phyloP scores from a whole-genome alignment of 1,140 invertebrate species.

The Muscidifurax raptorellus region DNA sequence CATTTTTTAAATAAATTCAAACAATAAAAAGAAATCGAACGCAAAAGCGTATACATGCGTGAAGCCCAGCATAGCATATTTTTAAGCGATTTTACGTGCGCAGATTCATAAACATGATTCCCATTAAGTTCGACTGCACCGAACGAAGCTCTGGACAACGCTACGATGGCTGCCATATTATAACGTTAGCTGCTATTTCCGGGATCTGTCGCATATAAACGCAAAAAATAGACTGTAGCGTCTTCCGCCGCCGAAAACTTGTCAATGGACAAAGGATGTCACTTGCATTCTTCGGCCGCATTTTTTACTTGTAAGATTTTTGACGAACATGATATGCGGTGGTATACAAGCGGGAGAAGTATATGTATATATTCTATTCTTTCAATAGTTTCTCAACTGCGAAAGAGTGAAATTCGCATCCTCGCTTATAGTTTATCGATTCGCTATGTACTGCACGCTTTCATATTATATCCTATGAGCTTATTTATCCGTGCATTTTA shows the following conservation, averaged over 20 bases:
- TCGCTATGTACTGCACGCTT: neutral
- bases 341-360: too few relatives aligned
- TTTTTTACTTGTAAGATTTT: neutral
- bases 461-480: too few relatives aligned
- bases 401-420: neutral
- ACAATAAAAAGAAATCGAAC: too few relatives aligned
- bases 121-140: neutral
- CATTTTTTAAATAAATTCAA: too few relatives aligned
- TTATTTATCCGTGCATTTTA: neutral
- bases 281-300: neutral
- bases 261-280: neutral
- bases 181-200: slow-evolving; percentile 35
- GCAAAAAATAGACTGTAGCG: slow-evolving; percentile 32
- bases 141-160: slow-evolving; percentile 11
- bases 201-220: slow-evolving; percentile 9
- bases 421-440: neutral
- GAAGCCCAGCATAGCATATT: neutral
- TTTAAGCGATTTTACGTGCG: neutral
- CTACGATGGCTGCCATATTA: slow-evolving; percentile 1
- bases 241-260: neutral
- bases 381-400: too few relatives aligned
- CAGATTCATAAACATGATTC: neutral
- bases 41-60: too few relatives aligned
- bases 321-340: too few relatives aligned
- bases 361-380: too few relatives aligned